phyloP scores from a whole-genome alignment of 2,888 invertebrate genomes.

The Perithous albicinctus region DNA sequence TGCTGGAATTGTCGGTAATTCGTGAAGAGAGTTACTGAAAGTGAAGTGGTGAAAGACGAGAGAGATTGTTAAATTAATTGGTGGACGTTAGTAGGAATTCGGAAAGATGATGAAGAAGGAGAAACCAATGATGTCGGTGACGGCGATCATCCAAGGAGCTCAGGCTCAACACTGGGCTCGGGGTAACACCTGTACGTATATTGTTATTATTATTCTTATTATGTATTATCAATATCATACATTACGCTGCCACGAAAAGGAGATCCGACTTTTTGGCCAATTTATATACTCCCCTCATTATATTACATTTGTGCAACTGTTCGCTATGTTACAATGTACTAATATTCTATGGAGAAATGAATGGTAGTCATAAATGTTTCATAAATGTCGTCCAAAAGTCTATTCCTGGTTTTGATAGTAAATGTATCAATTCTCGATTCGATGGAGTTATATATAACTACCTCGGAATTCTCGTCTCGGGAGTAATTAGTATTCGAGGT shows the following conservation, averaged over 20 bases:
- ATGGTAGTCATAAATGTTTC: too few species aligned
- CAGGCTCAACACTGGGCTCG: constrained; percentile 89
- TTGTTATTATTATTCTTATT: constrained; percentile 26
- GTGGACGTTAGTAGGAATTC: not conserved
- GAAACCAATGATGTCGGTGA: constrained; percentile 94
- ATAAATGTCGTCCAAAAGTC: not conserved
- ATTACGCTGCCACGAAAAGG: too few species aligned
- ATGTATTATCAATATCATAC: not conserved
- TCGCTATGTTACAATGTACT: too few species aligned
- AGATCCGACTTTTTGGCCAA: too few species aligned
- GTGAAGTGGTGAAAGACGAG: constrained; percentile 39
- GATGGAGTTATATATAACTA: not conserved
- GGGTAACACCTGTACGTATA: constrained; percentile 86
- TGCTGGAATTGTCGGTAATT: constrained; percentile 1
- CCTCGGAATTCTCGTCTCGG: not conserved
- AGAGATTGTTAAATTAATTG: not conserved
- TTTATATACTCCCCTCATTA: too few species aligned
- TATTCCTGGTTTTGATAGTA: not conserved
- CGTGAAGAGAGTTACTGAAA: not conserved
- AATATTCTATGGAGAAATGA: too few species aligned
- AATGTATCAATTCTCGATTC: not conserved
- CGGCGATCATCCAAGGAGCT: constrained; percentile 91
- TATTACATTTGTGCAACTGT: too few species aligned
- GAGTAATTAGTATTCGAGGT: not conserved
- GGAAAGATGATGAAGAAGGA: constrained; percentile 92